phyloP scores from a whole-genome alignment of 1,140 invertebrate species.

The Ladona fulva region DNA sequence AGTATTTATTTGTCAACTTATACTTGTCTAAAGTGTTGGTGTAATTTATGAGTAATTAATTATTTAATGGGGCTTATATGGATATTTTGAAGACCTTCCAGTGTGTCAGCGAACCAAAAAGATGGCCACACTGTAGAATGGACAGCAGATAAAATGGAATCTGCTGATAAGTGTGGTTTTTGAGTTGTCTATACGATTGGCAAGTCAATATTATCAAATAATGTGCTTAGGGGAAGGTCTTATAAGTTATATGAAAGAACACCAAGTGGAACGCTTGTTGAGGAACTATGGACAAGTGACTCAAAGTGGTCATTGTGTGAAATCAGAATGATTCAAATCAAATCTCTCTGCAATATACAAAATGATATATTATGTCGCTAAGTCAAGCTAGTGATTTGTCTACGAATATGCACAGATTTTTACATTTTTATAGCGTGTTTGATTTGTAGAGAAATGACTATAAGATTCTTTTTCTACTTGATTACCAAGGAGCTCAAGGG shows the following conservation, averaged over 20 bases:
- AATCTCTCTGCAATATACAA: constrained; percentile 22
- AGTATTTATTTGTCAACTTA: constrained; percentile 16
- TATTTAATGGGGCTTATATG: constrained; percentile 13
- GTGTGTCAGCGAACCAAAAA: not conserved
- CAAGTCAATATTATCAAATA: not conserved
- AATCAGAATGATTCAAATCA: not conserved
- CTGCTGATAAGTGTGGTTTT: constrained; percentile 19
- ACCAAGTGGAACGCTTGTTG: not conserved
- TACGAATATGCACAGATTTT: constrained; percentile 24
- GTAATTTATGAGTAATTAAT: constrained; percentile 16
- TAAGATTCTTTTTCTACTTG: constrained; percentile 22
- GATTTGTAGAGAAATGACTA: constrained; percentile 22
- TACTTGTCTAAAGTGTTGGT: constrained; percentile 14
- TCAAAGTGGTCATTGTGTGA: constrained; percentile 15
- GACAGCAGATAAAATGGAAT: constrained; percentile 19
- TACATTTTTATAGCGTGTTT: constrained; percentile 25
- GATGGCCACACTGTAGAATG: not conserved
- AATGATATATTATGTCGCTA: constrained; percentile 17
- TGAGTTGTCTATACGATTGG: constrained; percentile 17
- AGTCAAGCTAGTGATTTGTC: constrained; percentile 23
- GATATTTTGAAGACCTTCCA: not conserved
- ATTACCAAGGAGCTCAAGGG: constrained; percentile 13
- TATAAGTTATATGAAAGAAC: constrained; percentile 19
- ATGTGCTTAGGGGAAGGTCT: constrained; percentile 19
- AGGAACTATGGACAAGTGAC: constrained; percentile 12